phyloP scores from a whole-genome alignment of 2,113 vertebrate species.

The Dasyornis broadbenti region DNA sequence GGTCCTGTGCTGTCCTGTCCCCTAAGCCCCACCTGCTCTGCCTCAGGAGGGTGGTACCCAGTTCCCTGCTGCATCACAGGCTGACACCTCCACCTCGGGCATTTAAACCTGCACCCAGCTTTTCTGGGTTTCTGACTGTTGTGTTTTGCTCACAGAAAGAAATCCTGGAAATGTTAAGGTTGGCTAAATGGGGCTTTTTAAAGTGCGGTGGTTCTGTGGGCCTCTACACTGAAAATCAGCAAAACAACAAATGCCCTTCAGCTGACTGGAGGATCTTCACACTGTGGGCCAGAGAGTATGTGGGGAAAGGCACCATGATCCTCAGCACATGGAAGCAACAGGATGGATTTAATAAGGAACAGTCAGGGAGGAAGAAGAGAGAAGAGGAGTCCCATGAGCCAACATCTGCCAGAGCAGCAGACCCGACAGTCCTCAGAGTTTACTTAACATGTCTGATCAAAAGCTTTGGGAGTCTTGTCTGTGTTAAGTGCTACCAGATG shows the following conservation, averaged over 20 bases:
- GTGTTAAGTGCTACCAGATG: slow-evolving; percentile 47
- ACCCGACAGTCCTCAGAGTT: neutral
- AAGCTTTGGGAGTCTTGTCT: slow-evolving; percentile 36
- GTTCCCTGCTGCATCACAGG: neutral
- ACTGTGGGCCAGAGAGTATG: neutral
- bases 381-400: neutral
- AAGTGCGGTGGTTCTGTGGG: neutral
- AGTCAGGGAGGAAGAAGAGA: neutral
- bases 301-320: neutral
- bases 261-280: fast-evolving
- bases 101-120: neutral
- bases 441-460: slow-evolving; percentile 50
- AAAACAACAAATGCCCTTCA: neutral
- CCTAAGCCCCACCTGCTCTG: neutral
- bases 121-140: neutral
- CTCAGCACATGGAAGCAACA: neutral
- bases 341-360: neutral
- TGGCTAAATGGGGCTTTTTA: neutral
- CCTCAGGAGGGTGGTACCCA: neutral
- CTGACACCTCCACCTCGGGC: neutral
- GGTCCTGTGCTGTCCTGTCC: too few relatives aligned
- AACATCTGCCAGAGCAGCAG: slow-evolving; percentile 10
- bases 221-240: neutral
- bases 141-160: neutral
- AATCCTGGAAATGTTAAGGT: neutral